Evolutionary conservation across 2,113 vertebrate genomes (phyloP), one percentile per base, ranked within the genome.

Genomic region (Opisthocomus hoazin): DNA sequence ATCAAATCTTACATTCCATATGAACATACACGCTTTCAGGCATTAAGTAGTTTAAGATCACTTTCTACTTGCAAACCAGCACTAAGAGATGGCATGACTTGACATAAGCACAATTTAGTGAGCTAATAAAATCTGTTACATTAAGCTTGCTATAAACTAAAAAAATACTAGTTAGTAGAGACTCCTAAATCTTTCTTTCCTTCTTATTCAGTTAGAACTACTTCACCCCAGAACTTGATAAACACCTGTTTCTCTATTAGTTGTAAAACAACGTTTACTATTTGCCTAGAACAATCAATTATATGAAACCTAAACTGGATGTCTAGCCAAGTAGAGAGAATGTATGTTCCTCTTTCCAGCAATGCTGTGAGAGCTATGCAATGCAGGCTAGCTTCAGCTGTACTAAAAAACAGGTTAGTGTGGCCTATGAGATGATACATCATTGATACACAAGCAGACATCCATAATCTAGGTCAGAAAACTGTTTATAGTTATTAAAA

Each of bases 401-500:
- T 26, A 61, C 17, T 56, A 26, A 15, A 39, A 66, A 6, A 74
- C 15, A 46, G 15, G 53, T 69, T 68, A 64, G 19, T 22, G 15
- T 37, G 53, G 48, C 24, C 29, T 4, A 0, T 15, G 58, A 65
- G 12, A 89, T 26, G 19, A 60, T 46, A 79, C 15, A 57, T 5
- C 60, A 48, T 39, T 73, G 45, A 84, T 68, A 63, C 53, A 89
- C 10, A 95, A 45, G 34, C 30, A 93, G 56, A 79, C 41, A 75
- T 87, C 48, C 77, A 93, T n/a, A 80, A 94, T 89, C 19, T 90
- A 87, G 63, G 45, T 69, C 91, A 93, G 61, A 80, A 94, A 87
- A 83, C 36, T 76, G 69, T 87, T 91, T 83, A 80, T 46, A 89
- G 13, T 30, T 77, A 73, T 57, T 89, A 82, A 86, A 94, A 77